Evolutionary conservation across 1,140 invertebrate species (phyloP), one percentile per base, ranked within the genome.

Genomic region (Eueides isabella): DNA sequence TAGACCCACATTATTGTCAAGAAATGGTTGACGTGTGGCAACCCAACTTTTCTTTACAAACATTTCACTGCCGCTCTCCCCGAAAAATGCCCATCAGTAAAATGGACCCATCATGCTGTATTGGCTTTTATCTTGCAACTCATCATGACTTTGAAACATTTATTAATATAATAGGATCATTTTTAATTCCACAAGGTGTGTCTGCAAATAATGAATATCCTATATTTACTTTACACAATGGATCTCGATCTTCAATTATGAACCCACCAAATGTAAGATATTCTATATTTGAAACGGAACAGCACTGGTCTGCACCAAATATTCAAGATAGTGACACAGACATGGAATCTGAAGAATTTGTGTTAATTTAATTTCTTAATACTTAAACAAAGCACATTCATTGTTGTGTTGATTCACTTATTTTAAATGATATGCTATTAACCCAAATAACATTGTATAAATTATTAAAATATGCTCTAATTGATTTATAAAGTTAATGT

Each of bases 1-100:
- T 99, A 73, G 98, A 99, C 93, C 98, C 98, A 12, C 98, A 99
- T 92, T 97, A 98, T 81, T 98, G 97, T 85, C 98, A 98, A 91
- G 97, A 98, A 88, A 96, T 96, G 83, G 96, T 98, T 11, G 97
- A 98, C 91, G 96, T 97, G 0, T 96, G 95, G 92, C 95, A 96
- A 80, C 93, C 95, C 68, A 95, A 96, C 82, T 97, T 97, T 85
- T 94, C 96, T 1, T 85, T 97, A 33, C 93, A 96, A 79, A 96
- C 96, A 30, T 98, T 97, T 93, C 98, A 98, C 87, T 98, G 97
- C 86, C 94, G 95, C 67, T 97, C 96, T 26, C 97, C 98, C n/a
- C 94, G 97, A 62, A 98, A 98, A 90, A 95, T 98, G 89, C 94
- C 96, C 70, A 94, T 98, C n/a, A 95, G 92, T 62, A 97, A 97